Evolutionary conservation across 2,797 vertebrate species (phyloP).

Genomic region (Tangara arthus): DNA sequence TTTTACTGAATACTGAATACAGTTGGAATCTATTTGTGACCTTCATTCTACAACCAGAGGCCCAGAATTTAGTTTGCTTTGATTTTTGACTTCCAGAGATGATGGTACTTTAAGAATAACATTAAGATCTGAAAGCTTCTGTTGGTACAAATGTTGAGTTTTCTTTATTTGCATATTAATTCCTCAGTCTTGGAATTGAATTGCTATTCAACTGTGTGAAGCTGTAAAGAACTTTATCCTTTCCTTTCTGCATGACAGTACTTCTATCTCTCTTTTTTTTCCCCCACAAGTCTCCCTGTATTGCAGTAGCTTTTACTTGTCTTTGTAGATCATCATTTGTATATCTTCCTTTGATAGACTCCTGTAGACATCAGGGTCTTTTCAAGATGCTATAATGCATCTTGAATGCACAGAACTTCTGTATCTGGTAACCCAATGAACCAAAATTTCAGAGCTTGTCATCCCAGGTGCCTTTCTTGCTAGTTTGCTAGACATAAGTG

Average conservation of each 20-base stretch:
- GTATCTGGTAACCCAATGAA: not conserved
- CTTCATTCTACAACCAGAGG: not conserved
- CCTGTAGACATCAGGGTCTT: not conserved
- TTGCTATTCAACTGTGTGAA: not conserved
- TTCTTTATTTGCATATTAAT: not conserved
- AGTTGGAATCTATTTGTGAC: not conserved
- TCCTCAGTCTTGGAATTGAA: not conserved
- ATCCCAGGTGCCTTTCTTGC: not conserved
- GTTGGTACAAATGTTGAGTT: not conserved
- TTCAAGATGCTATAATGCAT: not conserved
- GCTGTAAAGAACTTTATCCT: not conserved
- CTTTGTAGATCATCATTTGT: not conserved
- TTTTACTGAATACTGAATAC: not conserved
- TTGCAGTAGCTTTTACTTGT: not conserved
- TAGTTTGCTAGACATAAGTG: not conserved
- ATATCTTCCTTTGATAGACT: not conserved
- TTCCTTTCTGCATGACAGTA: not conserved
- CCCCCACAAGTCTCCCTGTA: not conserved
- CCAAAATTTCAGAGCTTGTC: not conserved
- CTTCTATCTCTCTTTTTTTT: rapidly evolving
- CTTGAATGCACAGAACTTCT: not conserved
- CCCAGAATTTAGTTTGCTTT: not conserved
- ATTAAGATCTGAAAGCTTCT: not conserved
- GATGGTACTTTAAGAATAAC: not conserved
- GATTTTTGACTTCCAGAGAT: not conserved